A percentile compares a stretch with the other conserved stretches of the same genome.
These are phyloP conservation scores for Carettochelys insculpta DNA, from an alignment of 2,113 vertebrate species.

Conservation along the genomic window DNA sequence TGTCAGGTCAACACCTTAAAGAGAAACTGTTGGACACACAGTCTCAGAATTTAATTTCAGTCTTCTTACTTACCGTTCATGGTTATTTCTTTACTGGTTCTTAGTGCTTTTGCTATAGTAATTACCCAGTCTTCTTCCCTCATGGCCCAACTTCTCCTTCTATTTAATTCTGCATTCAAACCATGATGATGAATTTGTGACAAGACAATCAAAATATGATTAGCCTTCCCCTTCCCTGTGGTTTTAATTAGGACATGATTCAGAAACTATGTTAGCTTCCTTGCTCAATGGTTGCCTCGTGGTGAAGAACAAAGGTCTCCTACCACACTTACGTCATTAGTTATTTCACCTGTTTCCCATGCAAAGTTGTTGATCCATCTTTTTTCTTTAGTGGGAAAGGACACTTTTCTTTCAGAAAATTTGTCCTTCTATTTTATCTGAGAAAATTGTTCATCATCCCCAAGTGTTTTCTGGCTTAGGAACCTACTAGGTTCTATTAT, in stretches of 20 bases:
- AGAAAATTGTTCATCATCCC: conserved; percentile 5
- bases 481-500: not conserved
- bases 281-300: conserved; percentile 16
- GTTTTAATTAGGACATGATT: not conserved
- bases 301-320: conserved; percentile 9
- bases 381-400: not conserved
- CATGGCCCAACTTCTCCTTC: conserved; percentile 38
- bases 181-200: not conserved
- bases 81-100: too few species aligned
- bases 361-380: conserved; percentile 22
- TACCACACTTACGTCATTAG: conserved; percentile 9
- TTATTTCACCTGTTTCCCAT: conserved; percentile 8
- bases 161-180: not conserved
- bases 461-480: not conserved
- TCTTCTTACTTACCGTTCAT: not conserved
- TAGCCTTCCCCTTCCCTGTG: not conserved
- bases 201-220: not conserved
- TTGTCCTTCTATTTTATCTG: conserved; percentile 20
- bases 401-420: not conserved
- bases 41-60: not conserved
- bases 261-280: not conserved
- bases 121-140: conserved; percentile 8
- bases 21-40: not conserved
- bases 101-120: not conserved
- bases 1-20: conserved; percentile 32